A percentile compares a stretch with the other conserved stretches of the same genome.
These are phyloP conservation scores for Tachycineta bicolor DNA, from an alignment of 2,113 vertebrate genomes.

Conservation along the genomic window DNA sequence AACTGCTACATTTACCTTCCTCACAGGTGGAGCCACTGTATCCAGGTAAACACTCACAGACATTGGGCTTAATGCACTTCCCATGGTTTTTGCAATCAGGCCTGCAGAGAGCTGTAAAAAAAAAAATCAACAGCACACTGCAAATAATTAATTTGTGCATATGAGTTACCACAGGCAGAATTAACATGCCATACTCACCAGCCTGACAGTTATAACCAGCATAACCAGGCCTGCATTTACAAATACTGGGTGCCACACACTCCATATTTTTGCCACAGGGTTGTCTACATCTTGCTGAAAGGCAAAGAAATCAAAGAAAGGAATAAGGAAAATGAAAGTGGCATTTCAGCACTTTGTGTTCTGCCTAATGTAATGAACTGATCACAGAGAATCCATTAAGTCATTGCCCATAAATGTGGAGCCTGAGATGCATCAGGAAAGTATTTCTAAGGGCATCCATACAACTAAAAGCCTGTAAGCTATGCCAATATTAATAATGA, in stretches of 20 bases:
- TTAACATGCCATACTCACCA: constrained; percentile 75
- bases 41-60: constrained; percentile 82
- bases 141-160: neutral
- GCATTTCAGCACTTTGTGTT: neutral
- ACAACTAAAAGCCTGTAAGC: neutral
- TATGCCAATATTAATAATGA: neutral
- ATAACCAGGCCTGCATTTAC: constrained; percentile 87
- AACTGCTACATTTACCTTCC: constrained; percentile 77
- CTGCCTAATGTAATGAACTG: neutral
- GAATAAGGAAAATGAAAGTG: neutral
- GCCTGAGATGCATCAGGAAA: neutral
- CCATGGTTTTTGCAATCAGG: constrained; percentile 89
- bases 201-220: constrained; percentile 83
- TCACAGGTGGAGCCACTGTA: constrained; percentile 82
- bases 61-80: constrained; percentile 82
- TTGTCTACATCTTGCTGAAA: constrained; percentile 84
- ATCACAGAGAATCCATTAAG: neutral
- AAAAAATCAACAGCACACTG: constrained; percentile 40
- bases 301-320: neutral
- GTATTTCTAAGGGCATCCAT: neutral
- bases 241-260: constrained; percentile 85
- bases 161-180: neutral
- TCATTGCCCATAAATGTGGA: neutral
- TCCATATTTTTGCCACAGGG: constrained; percentile 86
- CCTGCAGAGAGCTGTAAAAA: constrained; percentile 82